Evolutionary conservation across 1,140 invertebrate species (phyloP).

Genomic region (Stenopsyche tienmushanensis): DNA sequence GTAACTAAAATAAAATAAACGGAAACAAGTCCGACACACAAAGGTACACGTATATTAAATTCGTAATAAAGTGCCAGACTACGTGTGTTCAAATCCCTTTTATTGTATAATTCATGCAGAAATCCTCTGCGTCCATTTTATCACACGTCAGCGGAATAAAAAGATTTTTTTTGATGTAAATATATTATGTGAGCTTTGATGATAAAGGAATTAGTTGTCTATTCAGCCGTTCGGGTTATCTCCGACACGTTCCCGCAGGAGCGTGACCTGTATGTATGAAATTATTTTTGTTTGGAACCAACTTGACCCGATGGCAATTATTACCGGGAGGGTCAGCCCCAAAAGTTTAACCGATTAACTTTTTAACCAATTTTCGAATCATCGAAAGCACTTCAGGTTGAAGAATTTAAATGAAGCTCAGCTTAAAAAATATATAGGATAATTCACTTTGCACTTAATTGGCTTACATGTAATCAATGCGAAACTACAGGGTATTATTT

Average conservation of each 20-base stretch:
- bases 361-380: too few species aligned
- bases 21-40: too few species aligned
- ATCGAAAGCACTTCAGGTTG: background rate
- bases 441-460: too few species aligned
- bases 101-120: background rate
- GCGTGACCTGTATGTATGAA: slow-evolving; percentile 8
- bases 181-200: background rate
- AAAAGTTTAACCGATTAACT: background rate
- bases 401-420: background rate
- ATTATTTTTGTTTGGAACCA: background rate
- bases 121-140: background rate
- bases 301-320: background rate
- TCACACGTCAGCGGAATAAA: background rate
- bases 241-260: slow-evolving; percentile 6
- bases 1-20: too few species aligned
- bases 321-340: background rate
- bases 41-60: background rate
- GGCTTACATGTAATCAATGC: too few species aligned
- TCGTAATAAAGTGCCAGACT: background rate
- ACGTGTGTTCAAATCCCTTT: background rate
- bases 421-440: too few species aligned
- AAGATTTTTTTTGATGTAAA: background rate
- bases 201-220: slow-evolving; percentile 24
- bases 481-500: too few species aligned
- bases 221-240: slow-evolving; percentile 17